Base-by-base conservation (phyloP, 2,113 vertebrate species). In the Pollachius pollachius region DNA sequence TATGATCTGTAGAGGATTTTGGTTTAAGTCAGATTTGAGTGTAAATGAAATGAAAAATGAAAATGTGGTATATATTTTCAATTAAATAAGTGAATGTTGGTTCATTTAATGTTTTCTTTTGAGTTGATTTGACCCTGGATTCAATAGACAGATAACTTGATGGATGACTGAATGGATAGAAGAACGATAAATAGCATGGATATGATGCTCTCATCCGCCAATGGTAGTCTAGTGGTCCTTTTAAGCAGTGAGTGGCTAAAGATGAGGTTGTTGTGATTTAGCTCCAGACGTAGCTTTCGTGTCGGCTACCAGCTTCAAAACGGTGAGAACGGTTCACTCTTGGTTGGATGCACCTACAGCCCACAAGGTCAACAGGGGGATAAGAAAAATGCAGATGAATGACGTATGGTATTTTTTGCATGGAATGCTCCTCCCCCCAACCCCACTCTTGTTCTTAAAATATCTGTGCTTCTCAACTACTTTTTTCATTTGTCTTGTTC, bases 401-500 rank as follows among this genome's bases (percentile, higher is more conserved):
- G 81, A 88, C 81, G 70, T 13, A 89, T 89, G 90, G 91, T 92
- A 92, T 87, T 93, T 89, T 93, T 89, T 92, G 90, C 89, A 88
- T 91, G 91, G 88, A 90, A 91, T 91, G 89, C 87, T 64, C 62
- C 54, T 77, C 67, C 5, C 70, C 52, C 69, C 67, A 30, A 64
- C 71, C 74, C 59, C 52, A 15, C 59, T 27, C 54, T n/a, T 68
- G 61, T 74, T 30, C 80, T 76, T 69, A 34, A 5, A 34, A 34
- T 34, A 34, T 34, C 61, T 84, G 52, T 68, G 70, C 77, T 81
- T 81, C 80, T 70, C 65, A 74, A 68, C 76, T 71, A 78, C 68
- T 81, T 71, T 87, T 77, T 82, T 84, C 80, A 79, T 65, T 12
- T 62, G 79, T 68, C 83, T 80, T 82, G 68, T 84, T 75, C 72